phyloP scores from a whole-genome alignment of 2,797 vertebrate genomes.

The Gorsachius magnificus region DNA sequence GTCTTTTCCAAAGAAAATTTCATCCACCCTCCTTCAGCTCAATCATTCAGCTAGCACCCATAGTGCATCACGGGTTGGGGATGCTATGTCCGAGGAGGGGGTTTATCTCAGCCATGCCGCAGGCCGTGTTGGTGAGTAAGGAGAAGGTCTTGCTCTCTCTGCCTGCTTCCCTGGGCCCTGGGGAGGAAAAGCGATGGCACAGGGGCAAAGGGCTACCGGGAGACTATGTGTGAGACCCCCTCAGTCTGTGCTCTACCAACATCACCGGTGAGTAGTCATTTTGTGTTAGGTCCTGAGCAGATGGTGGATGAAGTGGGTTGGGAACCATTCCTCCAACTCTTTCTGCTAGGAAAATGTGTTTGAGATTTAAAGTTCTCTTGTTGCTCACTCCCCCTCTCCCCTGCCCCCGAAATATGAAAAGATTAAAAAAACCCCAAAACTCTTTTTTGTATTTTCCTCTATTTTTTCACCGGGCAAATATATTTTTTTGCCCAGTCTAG shows the following conservation, averaged over 20 bases:
- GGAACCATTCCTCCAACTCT: not conserved
- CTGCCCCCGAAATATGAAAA: not conserved
- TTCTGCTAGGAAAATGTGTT: not conserved
- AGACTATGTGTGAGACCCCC: fast-evolving
- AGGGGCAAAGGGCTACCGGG: not conserved
- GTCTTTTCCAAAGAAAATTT: not conserved
- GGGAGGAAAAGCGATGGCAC: not conserved
- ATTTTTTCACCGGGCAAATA: not conserved
- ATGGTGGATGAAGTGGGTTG: not conserved
- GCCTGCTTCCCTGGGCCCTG: not conserved
- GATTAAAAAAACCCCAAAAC: not conserved
- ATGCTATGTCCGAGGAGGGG: fast-evolving
- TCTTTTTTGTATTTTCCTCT: not conserved
- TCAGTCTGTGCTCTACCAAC: not conserved
- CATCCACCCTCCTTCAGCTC: not conserved
- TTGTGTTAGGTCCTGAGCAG: not conserved
- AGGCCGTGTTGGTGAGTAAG: not conserved
- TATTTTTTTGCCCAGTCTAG: not conserved
- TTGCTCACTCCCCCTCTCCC: no score
- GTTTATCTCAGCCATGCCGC: not conserved
- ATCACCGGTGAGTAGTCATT: not conserved
- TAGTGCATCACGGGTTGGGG: fast-evolving
- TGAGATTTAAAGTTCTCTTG: not conserved
- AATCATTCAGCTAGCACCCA: fast-evolving
- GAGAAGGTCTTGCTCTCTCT: not conserved